These are phyloP conservation scores for Otus scops DNA, from an alignment of 2,797 vertebrate genomes.

Conservation along the genomic window DNA sequence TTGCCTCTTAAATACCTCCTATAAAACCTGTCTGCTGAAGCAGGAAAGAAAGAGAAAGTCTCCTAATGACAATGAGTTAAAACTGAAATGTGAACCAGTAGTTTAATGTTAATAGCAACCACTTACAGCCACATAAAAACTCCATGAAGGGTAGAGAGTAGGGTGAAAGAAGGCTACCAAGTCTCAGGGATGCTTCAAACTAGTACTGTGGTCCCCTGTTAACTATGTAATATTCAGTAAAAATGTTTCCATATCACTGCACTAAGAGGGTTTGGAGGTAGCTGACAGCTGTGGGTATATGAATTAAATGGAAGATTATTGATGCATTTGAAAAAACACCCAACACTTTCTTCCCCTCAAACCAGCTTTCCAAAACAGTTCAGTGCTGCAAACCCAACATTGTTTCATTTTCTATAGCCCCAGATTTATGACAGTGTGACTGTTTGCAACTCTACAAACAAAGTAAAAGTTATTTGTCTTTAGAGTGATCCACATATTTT, in stretches of 20 bases:
- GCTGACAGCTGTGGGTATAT: conserved; percentile 32
- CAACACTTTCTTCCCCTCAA: neutral
- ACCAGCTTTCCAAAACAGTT: neutral
- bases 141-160: neutral
- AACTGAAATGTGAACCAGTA: neutral
- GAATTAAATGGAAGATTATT: conserved; percentile 66
- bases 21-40: neutral
- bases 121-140: neutral
- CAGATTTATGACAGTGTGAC: neutral
- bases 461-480: neutral
- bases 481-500: neutral
- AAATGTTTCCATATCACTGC: conserved; percentile 59
- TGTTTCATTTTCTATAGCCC: neutral
- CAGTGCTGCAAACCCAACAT: neutral
- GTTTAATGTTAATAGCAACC: neutral
- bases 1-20: neutral
- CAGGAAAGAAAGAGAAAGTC: neutral
- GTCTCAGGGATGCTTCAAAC: neutral
- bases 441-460: neutral
- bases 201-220: neutral
- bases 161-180: neutral
- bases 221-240: neutral
- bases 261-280: conserved; percentile 57
- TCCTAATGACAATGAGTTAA: neutral
- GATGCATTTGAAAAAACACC: neutral